Evolutionary conservation across 1,140 invertebrate species (phyloP), one percentile per base, ranked within the genome.

Genomic region (Chrysopa pallens): DNA sequence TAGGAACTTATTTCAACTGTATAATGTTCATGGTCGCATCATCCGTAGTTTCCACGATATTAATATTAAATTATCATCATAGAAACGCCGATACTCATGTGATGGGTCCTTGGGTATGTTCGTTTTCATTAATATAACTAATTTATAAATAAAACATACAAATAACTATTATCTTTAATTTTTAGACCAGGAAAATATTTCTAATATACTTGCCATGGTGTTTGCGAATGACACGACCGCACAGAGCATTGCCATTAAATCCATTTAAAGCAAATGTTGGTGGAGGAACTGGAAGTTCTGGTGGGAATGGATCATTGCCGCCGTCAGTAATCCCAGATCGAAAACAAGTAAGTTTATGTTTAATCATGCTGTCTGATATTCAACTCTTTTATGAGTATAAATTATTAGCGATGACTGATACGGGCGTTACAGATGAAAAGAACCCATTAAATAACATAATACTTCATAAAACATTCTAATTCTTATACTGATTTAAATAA

Each of bases 1-100:
- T 73, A 96, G 92, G 92, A 57, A 94, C 94, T 50, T 98, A 98
- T 72, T 98, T 98, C 77, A 95, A 95, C 65, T 97, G 91, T 72
- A 97, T 98, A 64, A 98, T 98, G 95, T 91, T 98, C 66, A 96
- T 98, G 91, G 93, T 97, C 64, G 92, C 93, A 35, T 91, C 93
- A 46, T 97, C 92, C 47, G 93, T 99, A 55, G 87, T 98, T 46
- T 79, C 94, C 53, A 98, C 95, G 15, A 91, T 98, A 43, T 78
- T 98, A 51, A 92, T 98, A 46, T 76, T 98, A 47, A 98, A 98
- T 68, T 97, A 94, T 66, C 95, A 98, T 70, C 92, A 98, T 67
- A 75, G 93, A 54, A 91, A 84, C 50, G 85, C 92, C 31, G 91
- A 96, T 58, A 95, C 89, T 59, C 91, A 98, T 64, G 81, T 85